Evolutionary conservation across 2,888 invertebrate species (phyloP), one percentile per base, ranked within the genome.

Genomic region (Carpatolechia fugitivella): DNA sequence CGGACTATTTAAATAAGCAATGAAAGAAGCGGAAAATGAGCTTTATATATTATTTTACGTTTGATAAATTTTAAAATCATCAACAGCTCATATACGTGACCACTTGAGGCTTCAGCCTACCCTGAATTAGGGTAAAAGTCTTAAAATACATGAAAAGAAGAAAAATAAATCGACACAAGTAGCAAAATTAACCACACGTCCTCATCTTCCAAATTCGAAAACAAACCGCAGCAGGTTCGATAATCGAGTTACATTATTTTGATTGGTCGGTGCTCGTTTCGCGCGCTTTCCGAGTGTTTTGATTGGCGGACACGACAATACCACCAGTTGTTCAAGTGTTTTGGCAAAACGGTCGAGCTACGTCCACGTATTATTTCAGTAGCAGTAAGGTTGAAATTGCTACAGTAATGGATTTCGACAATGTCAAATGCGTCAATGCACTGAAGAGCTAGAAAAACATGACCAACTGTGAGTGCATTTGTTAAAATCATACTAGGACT

Each of bases 231-330:
- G 65, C 69, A 68, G 65, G 67, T 74, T 70, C 62, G 20, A 68
- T 81, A 84, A 88, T 87, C 73, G 70, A 82, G 84, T 88, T 86
- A 85, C 59, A 61, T 68, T 59, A 87, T 76, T 89, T 85, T 85
- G 83, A 88, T 87, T 87, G 85, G 83, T 74, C 80, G 75, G 72
- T 67, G 74, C 71, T 71, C 74, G 69, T 70, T 70, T 72, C 69
- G 72, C 76, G 76, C 72, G 74, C 66, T 72, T 72, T 74, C 69
- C 61, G 64, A 86, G 84, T 87, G 85, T 85, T 88, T 84, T 82
- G 82, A 83, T 85, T 86, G 76, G 80, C 65, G 70, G 72, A 67
- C 67, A 70, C 66, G 70, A 80, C 83, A 79, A 77, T 78, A 74
- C 77, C 70, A 77, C 73, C 85, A 82, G 80, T 75, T 86, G 87